A percentile compares a stretch with the other conserved stretches of the same genome.
phyloP scores from a whole-genome alignment of 2,113 vertebrate genomes.

The Phrynocephalus versicolor region DNA sequence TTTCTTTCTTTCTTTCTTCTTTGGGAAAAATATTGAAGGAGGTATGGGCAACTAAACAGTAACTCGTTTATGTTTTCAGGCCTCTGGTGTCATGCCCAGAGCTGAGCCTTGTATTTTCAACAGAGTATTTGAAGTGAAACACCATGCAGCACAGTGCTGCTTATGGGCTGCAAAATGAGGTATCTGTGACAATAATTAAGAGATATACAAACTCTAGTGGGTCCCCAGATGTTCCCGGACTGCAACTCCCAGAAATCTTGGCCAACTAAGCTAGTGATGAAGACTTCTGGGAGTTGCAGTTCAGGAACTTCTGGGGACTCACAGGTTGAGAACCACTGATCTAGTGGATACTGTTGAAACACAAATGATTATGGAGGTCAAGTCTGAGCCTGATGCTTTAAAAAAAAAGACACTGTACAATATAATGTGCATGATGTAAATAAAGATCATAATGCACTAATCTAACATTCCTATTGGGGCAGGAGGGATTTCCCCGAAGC shows the following conservation, averaged over 20 bases:
- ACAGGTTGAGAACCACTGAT: too few relatives aligned
- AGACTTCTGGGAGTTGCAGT: too few relatives aligned
- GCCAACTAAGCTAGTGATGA: too few relatives aligned
- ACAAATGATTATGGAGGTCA: not conserved
- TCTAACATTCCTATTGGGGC: not conserved
- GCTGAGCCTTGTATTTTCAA: slow-evolving; percentile 60
- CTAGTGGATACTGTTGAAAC: not conserved
- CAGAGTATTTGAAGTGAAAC: slow-evolving; percentile 51
- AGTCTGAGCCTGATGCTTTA: not conserved
- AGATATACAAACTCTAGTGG: not conserved
- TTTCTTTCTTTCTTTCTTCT: slow-evolving; percentile 18
- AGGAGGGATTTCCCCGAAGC: too few relatives aligned
- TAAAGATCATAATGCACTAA: not conserved
- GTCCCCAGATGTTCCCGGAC: too few relatives aligned
- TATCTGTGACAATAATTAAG: slow-evolving; percentile 50
- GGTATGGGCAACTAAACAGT: slow-evolving; percentile 48
- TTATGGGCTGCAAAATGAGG: slow-evolving; percentile 44
- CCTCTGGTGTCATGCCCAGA: slow-evolving; percentile 62
- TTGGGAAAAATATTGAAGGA: slow-evolving; percentile 30
- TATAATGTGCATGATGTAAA: not conserved
- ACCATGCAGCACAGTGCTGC: slow-evolving; percentile 50
- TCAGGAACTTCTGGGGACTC: too few relatives aligned
- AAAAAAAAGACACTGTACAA: not conserved
- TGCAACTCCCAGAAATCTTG: too few relatives aligned
- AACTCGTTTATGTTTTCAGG: slow-evolving; percentile 55